These are phyloP conservation scores for Conus ventricosus DNA, from an alignment of 1,140 invertebrate genomes.

Conservation along the genomic window DNA sequence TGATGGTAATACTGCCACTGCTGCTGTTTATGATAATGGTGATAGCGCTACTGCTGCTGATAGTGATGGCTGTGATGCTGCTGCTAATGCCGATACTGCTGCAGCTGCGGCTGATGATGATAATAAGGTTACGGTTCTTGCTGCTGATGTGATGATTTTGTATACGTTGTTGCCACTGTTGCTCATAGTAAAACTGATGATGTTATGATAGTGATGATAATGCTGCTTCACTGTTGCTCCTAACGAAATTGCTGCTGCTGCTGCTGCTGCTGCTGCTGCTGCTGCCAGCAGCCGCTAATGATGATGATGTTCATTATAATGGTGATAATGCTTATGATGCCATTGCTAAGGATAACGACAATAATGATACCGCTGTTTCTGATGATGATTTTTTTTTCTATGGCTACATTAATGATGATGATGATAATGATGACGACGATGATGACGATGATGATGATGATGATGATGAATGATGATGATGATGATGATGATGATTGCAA, in stretches of 20 bases:
- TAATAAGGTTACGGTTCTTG: not conserved
- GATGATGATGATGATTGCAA: constrained; percentile 1
- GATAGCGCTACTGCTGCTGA: not conserved
- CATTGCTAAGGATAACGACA: too few species aligned
- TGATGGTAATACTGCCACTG: too few species aligned
- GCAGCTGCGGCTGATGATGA: not conserved
- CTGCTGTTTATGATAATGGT: not conserved
- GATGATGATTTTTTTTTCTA: not conserved
- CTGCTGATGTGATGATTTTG: too few species aligned
- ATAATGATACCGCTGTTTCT: not conserved
- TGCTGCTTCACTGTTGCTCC: not conserved
- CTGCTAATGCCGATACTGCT: not conserved
- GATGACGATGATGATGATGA: not conserved
- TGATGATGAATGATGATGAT: constrained; percentile 67
- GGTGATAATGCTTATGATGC: not conserved
- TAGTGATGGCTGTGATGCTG: not conserved
- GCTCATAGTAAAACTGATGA: not conserved
- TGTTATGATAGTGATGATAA: not conserved
- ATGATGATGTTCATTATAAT: not conserved
- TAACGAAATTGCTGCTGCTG: constrained; percentile 74
- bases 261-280: too few species aligned
- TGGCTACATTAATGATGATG: constrained; percentile 18
- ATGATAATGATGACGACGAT: not conserved
- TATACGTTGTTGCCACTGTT: too few species aligned
- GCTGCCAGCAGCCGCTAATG: too few species aligned